phyloP scores from a whole-genome alignment of 2,797 vertebrate species.

The Pitangus sulphuratus region DNA sequence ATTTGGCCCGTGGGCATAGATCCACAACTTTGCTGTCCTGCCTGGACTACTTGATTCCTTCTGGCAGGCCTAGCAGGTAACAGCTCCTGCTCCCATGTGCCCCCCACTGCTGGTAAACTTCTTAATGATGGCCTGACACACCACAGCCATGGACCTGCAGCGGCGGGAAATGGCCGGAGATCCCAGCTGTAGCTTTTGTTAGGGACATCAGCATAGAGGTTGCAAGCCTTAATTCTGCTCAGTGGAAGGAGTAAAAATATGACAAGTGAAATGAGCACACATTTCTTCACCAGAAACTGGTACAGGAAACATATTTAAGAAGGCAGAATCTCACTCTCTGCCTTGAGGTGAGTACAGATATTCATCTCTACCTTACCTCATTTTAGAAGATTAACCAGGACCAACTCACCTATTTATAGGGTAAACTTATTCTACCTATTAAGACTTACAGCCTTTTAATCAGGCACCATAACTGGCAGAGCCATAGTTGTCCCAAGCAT shows the following conservation, averaged over 20 bases:
- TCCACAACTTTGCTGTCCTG: not conserved
- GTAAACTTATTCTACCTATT: not conserved
- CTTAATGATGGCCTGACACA: not conserved
- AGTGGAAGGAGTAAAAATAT: not conserved
- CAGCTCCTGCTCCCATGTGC: not conserved
- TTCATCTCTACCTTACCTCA: not conserved
- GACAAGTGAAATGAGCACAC: not conserved
- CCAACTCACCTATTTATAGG: not conserved
- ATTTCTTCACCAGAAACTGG: not conserved
- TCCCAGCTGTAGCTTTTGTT: not conserved
- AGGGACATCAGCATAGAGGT: rapidly evolving
- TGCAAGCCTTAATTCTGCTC: not conserved
- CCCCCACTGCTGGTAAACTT: not conserved
- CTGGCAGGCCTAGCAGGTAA: not conserved
- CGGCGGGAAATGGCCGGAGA: not conserved
- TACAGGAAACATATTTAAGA: not conserved
- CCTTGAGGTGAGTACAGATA: not conserved
- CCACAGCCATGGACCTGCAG: not conserved
- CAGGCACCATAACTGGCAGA: not conserved
- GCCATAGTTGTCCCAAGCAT: not conserved
- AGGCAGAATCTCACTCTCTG: not conserved
- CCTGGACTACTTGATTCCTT: rapidly evolving
- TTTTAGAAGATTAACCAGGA: not conserved
- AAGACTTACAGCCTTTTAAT: not conserved
- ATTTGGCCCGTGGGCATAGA: not conserved